Percentiles rank a stretch among this genome's conserved stretches.
Conservation (phyloP, 2,113 vertebrate genomes). For the Dasypus novemcinctus region DNA sequence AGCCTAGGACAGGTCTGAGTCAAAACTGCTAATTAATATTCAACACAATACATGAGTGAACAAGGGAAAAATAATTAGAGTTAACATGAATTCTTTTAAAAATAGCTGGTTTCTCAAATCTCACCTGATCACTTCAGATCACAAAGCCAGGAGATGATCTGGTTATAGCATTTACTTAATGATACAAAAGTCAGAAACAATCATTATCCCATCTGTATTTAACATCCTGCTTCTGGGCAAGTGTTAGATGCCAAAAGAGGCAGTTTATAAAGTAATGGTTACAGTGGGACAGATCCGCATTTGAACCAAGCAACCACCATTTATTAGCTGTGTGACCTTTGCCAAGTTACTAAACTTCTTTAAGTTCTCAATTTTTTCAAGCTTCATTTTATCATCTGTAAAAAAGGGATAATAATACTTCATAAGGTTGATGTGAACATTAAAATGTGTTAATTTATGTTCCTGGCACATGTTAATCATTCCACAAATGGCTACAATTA, state of each 20-base stretch:
- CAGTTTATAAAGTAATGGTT: neutral
- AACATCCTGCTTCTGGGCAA: neutral
- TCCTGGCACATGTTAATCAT: neutral
- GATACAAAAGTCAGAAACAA: neutral
- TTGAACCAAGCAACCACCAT: neutral
- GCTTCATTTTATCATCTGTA: neutral
- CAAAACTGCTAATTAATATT: neutral
- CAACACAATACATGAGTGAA: neutral
- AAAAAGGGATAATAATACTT: neutral
- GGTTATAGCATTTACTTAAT: neutral
- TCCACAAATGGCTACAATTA: neutral
- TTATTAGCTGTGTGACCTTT: neutral
- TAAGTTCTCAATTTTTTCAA: neutral
- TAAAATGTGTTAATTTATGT: neutral
- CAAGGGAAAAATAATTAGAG: neutral
- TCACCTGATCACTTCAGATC: neutral
- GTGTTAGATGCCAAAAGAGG: neutral
- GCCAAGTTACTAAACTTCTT: neutral
- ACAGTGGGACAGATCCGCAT: neutral
- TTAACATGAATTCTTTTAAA: neutral
- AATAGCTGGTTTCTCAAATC: neutral
- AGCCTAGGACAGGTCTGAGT: neutral
- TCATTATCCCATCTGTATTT: neutral
- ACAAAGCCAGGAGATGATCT: slow-evolving; percentile 16
- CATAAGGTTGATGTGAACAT: neutral